A percentile compares a stretch with the other conserved stretches of the same genome.
phyloP scores from a whole-genome alignment of 2,888 invertebrate species.

The Meiosimyza decipiens region DNA sequence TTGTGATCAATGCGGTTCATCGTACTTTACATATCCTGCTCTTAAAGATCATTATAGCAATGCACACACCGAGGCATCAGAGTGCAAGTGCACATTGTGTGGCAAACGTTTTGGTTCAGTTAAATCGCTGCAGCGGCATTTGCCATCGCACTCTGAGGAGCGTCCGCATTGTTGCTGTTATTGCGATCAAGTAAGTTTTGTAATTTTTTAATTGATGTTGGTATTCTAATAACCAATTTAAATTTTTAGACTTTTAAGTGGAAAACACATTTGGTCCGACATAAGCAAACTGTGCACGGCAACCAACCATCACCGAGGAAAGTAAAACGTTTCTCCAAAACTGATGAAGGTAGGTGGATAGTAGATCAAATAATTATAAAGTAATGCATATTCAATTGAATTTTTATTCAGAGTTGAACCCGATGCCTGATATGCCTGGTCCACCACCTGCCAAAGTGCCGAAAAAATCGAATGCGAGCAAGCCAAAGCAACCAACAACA shows the following conservation, averaged over 20 bases:
- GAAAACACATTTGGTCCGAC: slow-evolving; percentile 66
- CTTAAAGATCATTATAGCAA: slow-evolving; percentile 66
- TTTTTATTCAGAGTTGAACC: slow-evolving; percentile 54
- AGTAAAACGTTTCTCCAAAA: slow-evolving; percentile 63
- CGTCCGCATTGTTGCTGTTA: slow-evolving; percentile 65
- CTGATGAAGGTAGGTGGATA: slow-evolving; percentile 59
- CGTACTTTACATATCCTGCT: slow-evolving; percentile 66
- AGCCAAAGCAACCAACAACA: slow-evolving; percentile 58
- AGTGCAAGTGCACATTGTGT: slow-evolving; percentile 65
- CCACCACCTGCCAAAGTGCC: slow-evolving; percentile 64
- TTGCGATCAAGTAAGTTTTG: slow-evolving; percentile 61
- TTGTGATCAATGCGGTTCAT: slow-evolving; percentile 66
- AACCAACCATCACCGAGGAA: slow-evolving; percentile 64
- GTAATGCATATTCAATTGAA: background rate
- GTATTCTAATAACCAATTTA: background rate
- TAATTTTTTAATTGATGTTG: background rate
- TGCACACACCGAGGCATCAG: slow-evolving; percentile 64
- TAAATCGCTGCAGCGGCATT: slow-evolving; percentile 64
- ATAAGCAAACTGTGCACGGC: slow-evolving; percentile 65
- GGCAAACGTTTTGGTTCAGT: slow-evolving; percentile 65
- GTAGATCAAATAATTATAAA: background rate
- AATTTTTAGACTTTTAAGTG: slow-evolving; percentile 63
- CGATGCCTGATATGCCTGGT: slow-evolving; percentile 63
- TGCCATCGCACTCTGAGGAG: slow-evolving; percentile 67
- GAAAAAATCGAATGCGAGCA: slow-evolving; percentile 62